Evolutionary conservation across 2,888 invertebrate species (phyloP).

Genomic region (Neoscelio sp.): DNA sequence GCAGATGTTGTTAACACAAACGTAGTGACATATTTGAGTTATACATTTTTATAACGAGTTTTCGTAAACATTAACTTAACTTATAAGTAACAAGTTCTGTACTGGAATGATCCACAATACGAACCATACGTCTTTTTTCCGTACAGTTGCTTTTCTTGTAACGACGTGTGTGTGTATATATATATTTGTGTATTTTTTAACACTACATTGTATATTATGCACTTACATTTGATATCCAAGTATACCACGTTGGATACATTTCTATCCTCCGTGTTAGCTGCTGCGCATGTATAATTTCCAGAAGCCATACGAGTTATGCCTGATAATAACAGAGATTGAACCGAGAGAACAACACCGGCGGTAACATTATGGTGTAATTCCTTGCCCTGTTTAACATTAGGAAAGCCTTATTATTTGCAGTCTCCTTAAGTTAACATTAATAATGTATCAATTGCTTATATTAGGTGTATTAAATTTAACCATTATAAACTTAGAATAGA

Average conservation of each 20-base stretch:
- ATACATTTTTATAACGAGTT: constrained; percentile 55
- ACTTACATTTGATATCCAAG: constrained; percentile 84
- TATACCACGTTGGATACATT: constrained; percentile 84
- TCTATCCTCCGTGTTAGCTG: constrained; percentile 93
- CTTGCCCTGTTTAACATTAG: constrained; percentile 86
- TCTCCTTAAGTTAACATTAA: constrained; percentile 55
- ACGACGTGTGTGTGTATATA: no score
- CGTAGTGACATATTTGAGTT: constrained; percentile 49
- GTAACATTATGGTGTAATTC: constrained; percentile 93
- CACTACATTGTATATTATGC: constrained; percentile 11
- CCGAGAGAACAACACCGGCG: constrained; percentile 93
- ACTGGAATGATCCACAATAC: constrained; percentile 16
- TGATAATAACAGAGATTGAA: constrained; percentile 94
- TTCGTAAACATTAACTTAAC: constrained; percentile 45
- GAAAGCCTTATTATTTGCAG: constrained; percentile 55
- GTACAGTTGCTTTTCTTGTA: constrained; percentile 1
- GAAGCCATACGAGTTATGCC: constrained; percentile 92
- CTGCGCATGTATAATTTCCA: constrained; percentile 95
- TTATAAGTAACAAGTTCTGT: constrained; percentile 52
- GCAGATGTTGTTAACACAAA: constrained; percentile 61
- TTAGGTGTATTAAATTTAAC: not conserved
- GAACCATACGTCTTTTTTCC: constrained; percentile 5
- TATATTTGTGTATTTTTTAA: no score
- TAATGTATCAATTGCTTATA: constrained; percentile 52
- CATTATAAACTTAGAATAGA: no score